Evolutionary conservation across 1,140 invertebrate species (phyloP), one percentile per base, ranked within the genome.

Genomic region (Ptiloglossa arizonensis): DNA sequence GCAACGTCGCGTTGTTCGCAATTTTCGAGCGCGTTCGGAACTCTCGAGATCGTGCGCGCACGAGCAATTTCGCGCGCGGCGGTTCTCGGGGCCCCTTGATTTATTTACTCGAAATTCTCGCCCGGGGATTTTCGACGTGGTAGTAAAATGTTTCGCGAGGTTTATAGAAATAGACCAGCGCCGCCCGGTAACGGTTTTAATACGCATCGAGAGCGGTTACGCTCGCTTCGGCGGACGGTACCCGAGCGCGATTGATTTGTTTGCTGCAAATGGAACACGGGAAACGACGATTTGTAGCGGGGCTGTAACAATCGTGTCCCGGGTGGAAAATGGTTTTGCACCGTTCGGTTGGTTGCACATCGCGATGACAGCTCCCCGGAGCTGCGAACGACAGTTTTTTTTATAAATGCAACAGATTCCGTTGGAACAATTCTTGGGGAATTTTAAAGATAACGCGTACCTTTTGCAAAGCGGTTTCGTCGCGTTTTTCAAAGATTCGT

Each of bases 141-240:
- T 6, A 56, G 24, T 35, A 57, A 67, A 74, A 35, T 56, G 50
- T 63, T 46, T 50, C 6, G 15, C 57, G 11, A 6, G 27, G 17
- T 74, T 74, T 13, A 46, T 67, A 74, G 72, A 74, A 67, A 35
- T 57, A 44, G 48, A 56, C 38, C n/a, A 13, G 32, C 41, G 27
- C 19, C 6, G 1, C 3, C 22, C 46, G 46, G 59, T 54, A 63
- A 64, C 35, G 35, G 35, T 22, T 46, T 67, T 66, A 67, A 74
- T 74, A 67, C 27, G 38, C 35, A 38, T 56, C 50, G 50, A 74
- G 72, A 32, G 50, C 50, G 17, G 38, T n/a, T 35, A 1, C 32
- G n/a, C 56, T 35, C 64, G 6, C 29, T 35, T 4, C 38, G 38
- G 48, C 0, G 48, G 8, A 52, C n/a, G 48, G 48, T 24, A 22